These are phyloP conservation scores for Calyptomena viridis DNA, from an alignment of 2,113 vertebrate genomes.

Conservation along the genomic window DNA sequence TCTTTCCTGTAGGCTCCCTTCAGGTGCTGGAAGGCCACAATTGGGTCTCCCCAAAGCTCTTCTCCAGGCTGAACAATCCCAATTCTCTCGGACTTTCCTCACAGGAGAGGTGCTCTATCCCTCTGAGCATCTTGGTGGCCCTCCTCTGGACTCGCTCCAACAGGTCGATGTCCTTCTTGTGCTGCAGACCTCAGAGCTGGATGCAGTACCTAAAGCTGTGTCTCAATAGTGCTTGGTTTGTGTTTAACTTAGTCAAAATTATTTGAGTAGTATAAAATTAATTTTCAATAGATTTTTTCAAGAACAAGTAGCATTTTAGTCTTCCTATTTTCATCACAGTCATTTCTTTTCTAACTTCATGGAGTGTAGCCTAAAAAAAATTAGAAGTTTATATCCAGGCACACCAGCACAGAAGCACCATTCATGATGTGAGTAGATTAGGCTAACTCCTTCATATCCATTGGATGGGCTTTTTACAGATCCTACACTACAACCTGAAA, in stretches of 20 bases:
- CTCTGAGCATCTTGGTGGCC: neutral
- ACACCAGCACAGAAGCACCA: neutral
- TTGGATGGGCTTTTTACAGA: neutral
- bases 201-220: neutral
- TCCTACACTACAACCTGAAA: neutral
- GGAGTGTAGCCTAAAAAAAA: neutral
- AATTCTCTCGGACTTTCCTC: neutral
- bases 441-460: neutral
- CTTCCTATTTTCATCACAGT: neutral
- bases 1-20: neutral
- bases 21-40: neutral
- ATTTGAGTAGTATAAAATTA: neutral
- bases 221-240: neutral
- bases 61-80: neutral
- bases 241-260: neutral
- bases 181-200: neutral
- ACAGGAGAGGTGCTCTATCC: neutral
- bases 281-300: neutral
- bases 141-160: neutral
- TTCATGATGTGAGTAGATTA: neutral
- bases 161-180: neutral
- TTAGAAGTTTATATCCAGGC: neutral
- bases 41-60: neutral
- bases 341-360: neutral
- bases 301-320: neutral